Conservation (phyloP, 2,888 invertebrate genomes). For the Cheilosia grossa region DNA sequence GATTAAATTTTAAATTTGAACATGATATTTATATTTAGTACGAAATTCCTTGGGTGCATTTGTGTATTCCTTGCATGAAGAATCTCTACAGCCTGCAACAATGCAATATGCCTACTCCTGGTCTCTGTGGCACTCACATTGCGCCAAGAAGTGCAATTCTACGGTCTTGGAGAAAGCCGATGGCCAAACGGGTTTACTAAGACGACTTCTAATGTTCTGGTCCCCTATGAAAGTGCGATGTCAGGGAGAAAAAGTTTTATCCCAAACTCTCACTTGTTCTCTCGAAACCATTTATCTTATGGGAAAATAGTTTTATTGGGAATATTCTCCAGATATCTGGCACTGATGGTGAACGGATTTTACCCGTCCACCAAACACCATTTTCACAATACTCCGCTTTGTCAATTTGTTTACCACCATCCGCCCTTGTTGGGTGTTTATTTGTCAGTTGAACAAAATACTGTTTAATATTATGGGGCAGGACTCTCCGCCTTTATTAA, state of each 20-base stretch:
- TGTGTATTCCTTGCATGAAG: background rate
- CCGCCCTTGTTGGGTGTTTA: slow-evolving; percentile 21
- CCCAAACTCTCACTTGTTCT: slow-evolving; percentile 60
- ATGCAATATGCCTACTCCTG: background rate
- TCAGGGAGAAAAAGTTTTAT: slow-evolving; percentile 64
- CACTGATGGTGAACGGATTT: background rate
- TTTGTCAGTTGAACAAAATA: slow-evolving; percentile 24
- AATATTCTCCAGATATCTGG: slow-evolving; percentile 23
- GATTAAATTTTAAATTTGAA: too few species aligned
- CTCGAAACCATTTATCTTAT: slow-evolving; percentile 31
- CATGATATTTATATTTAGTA: too few species aligned
- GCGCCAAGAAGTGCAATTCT: slow-evolving; percentile 18
- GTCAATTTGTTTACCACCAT: background rate
- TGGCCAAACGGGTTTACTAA: background rate
- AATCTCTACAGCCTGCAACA: background rate
- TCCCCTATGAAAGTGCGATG: slow-evolving; percentile 58
- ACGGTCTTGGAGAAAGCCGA: background rate
- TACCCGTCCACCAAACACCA: slow-evolving; percentile 1
- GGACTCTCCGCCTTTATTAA: slow-evolving; percentile 70
- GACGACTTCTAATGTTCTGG: slow-evolving; percentile 57
- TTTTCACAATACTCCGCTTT: background rate
- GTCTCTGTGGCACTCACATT: background rate
- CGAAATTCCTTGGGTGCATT: too few species aligned
- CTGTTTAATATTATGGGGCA: slow-evolving; percentile 43
- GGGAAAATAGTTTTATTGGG: slow-evolving; percentile 25